Evolutionary conservation across 2,888 invertebrate species (phyloP).

Genomic region (Sthenelais limicola): DNA sequence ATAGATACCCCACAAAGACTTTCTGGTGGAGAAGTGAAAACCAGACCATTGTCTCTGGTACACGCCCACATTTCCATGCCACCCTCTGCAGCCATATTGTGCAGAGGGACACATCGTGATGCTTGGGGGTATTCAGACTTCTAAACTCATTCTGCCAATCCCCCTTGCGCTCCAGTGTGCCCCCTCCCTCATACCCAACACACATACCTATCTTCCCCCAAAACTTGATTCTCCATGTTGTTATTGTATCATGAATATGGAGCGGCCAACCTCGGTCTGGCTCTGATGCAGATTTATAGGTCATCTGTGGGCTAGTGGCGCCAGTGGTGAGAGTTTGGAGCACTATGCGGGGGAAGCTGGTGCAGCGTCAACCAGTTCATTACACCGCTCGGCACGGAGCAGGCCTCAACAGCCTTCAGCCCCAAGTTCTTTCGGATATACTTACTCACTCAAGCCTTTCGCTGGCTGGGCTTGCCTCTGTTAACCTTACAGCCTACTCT

Average conservation of each 20-base stretch:
- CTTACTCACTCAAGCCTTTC: too few species aligned
- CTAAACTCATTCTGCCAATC: background rate
- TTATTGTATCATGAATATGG: slow-evolving; percentile 14
- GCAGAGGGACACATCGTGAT: background rate
- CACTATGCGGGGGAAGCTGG: too few species aligned
- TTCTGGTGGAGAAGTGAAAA: too few species aligned
- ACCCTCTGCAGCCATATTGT: background rate
- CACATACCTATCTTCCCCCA: background rate
- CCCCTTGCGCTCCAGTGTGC: background rate
- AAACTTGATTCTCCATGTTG: background rate
- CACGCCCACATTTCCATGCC: too few species aligned
- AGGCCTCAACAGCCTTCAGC: too few species aligned
- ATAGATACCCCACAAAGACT: too few species aligned
- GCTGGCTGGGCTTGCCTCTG: too few species aligned
- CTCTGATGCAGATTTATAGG: background rate
- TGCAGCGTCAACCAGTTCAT: background rate
- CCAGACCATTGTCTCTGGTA: too few species aligned
- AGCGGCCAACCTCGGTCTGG: background rate
- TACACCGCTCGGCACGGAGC: background rate
- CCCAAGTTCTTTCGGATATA: too few species aligned
- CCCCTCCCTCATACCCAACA: background rate
- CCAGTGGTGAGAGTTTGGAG: too few species aligned
- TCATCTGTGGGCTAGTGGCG: background rate
- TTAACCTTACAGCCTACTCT: too few species aligned
- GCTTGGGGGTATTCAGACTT: background rate